Percentiles rank a stretch among this genome's conserved stretches.
Conservation (phyloP, 2,113 vertebrate genomes). For the Paramisgurnus dabryanus region DNA sequence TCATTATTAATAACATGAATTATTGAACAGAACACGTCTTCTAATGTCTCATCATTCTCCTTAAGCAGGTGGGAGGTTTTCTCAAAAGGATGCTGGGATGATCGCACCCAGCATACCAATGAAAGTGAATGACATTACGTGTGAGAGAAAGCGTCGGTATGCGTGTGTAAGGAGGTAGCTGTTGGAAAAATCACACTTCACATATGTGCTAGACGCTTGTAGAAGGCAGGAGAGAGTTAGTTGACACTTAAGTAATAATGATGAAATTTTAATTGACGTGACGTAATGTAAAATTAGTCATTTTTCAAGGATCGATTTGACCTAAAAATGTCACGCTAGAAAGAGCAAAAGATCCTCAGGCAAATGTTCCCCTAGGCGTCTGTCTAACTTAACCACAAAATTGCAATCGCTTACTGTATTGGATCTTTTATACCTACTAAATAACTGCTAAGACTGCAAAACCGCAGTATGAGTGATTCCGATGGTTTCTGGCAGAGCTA, state of each 20-base stretch:
- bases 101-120: slow-evolving; percentile 37
- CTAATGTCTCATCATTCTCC: slow-evolving; percentile 49
- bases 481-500: slow-evolving; percentile 2
- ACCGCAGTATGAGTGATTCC: neutral
- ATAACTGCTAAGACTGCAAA: slow-evolving; percentile 8
- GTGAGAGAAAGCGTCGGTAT: neutral
- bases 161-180: neutral
- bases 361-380: neutral
- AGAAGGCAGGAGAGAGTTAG: neutral
- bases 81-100: slow-evolving; percentile 36
- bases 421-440: neutral
- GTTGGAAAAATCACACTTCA: slow-evolving; percentile 8
- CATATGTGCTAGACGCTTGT: neutral
- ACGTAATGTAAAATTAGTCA: slow-evolving; percentile 43
- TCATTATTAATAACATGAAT: slow-evolving; percentile 50
- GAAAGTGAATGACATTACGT: neutral
- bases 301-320: slow-evolving; percentile 1
- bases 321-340: slow-evolving; percentile 9
- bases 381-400: neutral
- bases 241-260: slow-evolving; percentile 33
- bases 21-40: slow-evolving; percentile 43
- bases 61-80: slow-evolving; percentile 45
- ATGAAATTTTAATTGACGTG: slow-evolving; percentile 39
- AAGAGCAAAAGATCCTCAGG: neutral
- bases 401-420: neutral